Evolutionary conservation across 1,140 invertebrate species (phyloP), one percentile per base, ranked within the genome.

Genomic region (Drosophila bocqueti): DNA sequence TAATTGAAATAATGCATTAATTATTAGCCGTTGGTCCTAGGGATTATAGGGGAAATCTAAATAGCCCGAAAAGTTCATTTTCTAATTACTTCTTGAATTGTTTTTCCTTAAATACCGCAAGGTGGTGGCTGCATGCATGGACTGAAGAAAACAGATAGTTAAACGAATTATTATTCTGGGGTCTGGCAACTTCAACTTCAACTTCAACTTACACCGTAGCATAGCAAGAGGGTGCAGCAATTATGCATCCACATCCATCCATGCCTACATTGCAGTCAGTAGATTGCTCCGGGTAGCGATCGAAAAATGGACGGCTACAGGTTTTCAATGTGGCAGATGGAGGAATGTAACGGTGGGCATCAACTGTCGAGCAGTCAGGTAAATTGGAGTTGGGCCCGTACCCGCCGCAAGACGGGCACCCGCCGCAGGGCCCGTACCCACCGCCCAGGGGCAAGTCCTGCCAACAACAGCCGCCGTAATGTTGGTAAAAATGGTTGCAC

Each of bases 401-500:
- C 2, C 43, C 43, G 18, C 43, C 43, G 10, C 43, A 45, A 8
- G 42, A 18, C 4, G n/a, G 9, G 3, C 18, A 50, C 4, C 4
- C 13, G 9, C 15, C 42, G 26, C 58, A 31, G 4, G 45, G 38
- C 21, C 38, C 69, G 4, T n/a, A 62, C 5, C 57, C 57, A 2
- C 57, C 42, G 5, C 71, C n/a, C 15, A 58, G 38, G 21, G 24
- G 40, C 34, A 72, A 11, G 4, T 55, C 38, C 45, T 34, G 16
- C 29, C 42, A 64, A 15, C 42, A 10, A 55, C 43, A 64, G 5
- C 55, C 43, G n/a, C 6, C n/a, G 24, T 3, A 52, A n/a, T 18
- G 16, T 50, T 50, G 26, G 24, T 74, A 50, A 8, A 72, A 59
- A 3, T 49, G 52, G 29, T 81, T 68, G 65, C 65, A 54, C 3